Conservation (phyloP, 1,140 invertebrate species). For the Sinella curviseta region DNA sequence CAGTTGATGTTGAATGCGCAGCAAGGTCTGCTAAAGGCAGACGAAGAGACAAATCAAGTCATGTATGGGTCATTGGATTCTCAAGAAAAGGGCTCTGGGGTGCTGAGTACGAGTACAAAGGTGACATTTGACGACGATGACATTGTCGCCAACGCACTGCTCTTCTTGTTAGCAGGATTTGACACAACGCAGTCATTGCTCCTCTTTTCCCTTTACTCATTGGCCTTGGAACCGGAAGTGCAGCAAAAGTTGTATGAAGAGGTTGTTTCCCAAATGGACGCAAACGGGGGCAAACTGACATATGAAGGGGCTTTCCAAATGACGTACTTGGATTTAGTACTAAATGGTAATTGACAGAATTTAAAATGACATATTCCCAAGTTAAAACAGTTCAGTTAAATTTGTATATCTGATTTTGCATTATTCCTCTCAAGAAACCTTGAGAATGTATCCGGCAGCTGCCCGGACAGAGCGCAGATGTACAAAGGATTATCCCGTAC, state of each 20-base stretch:
- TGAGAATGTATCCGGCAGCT: slow-evolving; percentile 30
- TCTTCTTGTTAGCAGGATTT: slow-evolving; percentile 61
- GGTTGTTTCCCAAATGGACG: slow-evolving; percentile 52
- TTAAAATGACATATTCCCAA: background rate
- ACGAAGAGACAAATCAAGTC: background rate
- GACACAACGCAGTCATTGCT: slow-evolving; percentile 58
- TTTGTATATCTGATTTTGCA: background rate
- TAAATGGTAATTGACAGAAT: background rate
- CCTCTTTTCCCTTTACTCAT: slow-evolving; percentile 57
- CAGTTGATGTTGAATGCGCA: background rate
- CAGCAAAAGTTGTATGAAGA: slow-evolving; percentile 59
- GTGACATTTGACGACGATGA: slow-evolving; percentile 53
- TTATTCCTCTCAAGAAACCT: slow-evolving; percentile 32
- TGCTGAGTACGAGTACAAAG: background rate
- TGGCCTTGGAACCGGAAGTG: slow-evolving; percentile 58
- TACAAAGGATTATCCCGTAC: slow-evolving; percentile 37
- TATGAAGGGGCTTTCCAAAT: slow-evolving; percentile 55
- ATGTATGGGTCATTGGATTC: background rate
- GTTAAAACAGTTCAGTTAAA: background rate
- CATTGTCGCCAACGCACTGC: slow-evolving; percentile 58
- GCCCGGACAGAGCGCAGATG: slow-evolving; percentile 5
- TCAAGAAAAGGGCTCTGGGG: too few species aligned
- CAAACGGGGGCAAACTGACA: slow-evolving; percentile 50
- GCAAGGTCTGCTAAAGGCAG: background rate
- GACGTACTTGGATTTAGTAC: slow-evolving; percentile 53